These are phyloP conservation scores for Clunio marinus DNA, from an alignment of 2,888 invertebrate genomes.

Conservation along the genomic window DNA sequence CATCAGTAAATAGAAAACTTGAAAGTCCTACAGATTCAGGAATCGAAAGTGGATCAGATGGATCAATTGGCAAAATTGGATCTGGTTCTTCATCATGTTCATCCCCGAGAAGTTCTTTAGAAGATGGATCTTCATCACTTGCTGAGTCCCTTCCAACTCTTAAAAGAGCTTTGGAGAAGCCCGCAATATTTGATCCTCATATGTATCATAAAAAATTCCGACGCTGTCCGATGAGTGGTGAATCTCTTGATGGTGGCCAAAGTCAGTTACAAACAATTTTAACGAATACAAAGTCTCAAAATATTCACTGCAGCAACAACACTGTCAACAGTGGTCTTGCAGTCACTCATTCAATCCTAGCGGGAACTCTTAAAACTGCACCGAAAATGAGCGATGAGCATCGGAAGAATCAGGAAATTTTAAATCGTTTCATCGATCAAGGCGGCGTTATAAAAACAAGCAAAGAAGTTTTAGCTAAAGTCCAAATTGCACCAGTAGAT, in stretches of 20 bases:
- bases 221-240: slow-evolving; percentile 1
- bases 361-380: slow-evolving; percentile 19
- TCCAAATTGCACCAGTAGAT: slow-evolving; percentile 18
- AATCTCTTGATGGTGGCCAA: background rate
- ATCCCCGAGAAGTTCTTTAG: slow-evolving; percentile 77
- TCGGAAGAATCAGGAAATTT: slow-evolving; percentile 31
- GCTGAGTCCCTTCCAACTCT: slow-evolving; percentile 31
- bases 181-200: slow-evolving; percentile 35
- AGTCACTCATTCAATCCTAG: slow-evolving; percentile 33
- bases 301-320: no score
- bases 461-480: slow-evolving; percentile 16
- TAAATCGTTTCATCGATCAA: slow-evolving; percentile 33
- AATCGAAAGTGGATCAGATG: slow-evolving; percentile 85
- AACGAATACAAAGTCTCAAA: background rate
- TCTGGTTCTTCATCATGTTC: slow-evolving; percentile 72
- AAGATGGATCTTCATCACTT: slow-evolving; percentile 56
- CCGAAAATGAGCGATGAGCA: slow-evolving; percentile 38
- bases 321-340: background rate
- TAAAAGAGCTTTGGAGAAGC: slow-evolving; percentile 31
- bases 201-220: slow-evolving; percentile 38
- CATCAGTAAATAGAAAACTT: slow-evolving; percentile 61
- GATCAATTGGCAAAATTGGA: slow-evolving; percentile 11
- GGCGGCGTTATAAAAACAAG: slow-evolving; percentile 31
- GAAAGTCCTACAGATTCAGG: slow-evolving; percentile 92
- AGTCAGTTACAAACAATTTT: slow-evolving; percentile 33